Evolutionary conservation across 2,888 invertebrate species (phyloP), one percentile per base, ranked within the genome.

Genomic region (Protula sp.): DNA sequence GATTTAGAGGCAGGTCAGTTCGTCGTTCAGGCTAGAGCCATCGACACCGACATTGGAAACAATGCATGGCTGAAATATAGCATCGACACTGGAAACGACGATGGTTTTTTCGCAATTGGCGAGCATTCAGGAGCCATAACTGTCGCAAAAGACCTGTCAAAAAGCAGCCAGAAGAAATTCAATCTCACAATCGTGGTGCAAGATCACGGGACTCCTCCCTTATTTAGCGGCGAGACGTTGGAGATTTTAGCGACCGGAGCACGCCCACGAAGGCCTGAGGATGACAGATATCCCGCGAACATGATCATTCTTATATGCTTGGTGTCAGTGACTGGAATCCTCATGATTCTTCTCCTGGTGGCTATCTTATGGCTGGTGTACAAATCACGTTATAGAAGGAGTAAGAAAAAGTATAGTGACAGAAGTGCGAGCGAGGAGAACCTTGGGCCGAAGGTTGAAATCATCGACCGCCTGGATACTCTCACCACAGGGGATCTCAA

Each of bases 261-360:
- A 38, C 9, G 19, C 19, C 9, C 19, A 9, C 9, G 9, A 14
- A 19, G 19, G 19, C 9, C 19, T 14, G 38, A 14, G 38, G 38
- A 38, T 19, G 38, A 38, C 9, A 5, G 50, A 5, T 50, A 19
- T 26, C 50, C 50, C 24, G 19, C 50, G 5, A 50, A 50, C 24
- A 50, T 50, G 50, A 50, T 50, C 19, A 50, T 50, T 22, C 19
- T 50, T 4, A 22, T 50, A 5, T 9, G 9, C 19, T 5, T 50
- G 50, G 50, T 50, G 50, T 50, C 50, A 19, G 24, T 50, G 14
- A n/a, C 50, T 50, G 50, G 50, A 24, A 24, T 50, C 19, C 50
- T 50, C 24, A 50, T 50, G 50, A 5, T 50, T 19, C 50, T 50
- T 5, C 50, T 50, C 5, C 50, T 50, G 9, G 24, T 24, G 5